phyloP scores from a whole-genome alignment of 2,888 invertebrate genomes.

The Bombylius major region DNA sequence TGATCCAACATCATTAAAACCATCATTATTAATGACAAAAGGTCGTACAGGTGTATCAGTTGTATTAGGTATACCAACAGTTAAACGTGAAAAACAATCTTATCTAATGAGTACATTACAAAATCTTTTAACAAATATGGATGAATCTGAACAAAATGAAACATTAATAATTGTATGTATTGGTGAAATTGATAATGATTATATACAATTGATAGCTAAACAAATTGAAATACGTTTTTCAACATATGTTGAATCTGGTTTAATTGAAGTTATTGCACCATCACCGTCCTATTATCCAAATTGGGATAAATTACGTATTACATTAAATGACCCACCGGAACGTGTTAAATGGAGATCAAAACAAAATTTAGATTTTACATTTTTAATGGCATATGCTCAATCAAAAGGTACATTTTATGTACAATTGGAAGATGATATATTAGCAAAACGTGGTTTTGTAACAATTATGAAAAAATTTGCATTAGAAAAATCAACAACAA shows the following conservation, averaged over 20 bases:
- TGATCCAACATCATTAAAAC: conserved; percentile 61
- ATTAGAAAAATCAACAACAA: conserved; percentile 55
- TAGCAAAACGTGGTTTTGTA: conserved; percentile 74
- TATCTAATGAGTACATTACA: conserved; percentile 77
- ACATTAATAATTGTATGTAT: conserved; percentile 75
- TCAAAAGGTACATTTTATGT: conserved; percentile 79
- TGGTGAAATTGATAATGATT: conserved; percentile 72
- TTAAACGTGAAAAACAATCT: conserved; percentile 73
- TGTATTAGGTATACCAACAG: conserved; percentile 77
- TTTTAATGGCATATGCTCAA: conserved; percentile 87
- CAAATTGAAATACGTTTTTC: conserved; percentile 68
- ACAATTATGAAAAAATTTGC: conserved; percentile 76
- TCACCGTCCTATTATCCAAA: conserved; percentile 79
- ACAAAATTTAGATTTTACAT: conserved; percentile 88
- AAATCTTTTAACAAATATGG: conserved; percentile 71
- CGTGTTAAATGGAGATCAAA: conserved; percentile 86
- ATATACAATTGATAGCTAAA: conserved; percentile 59
- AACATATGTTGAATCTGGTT: conserved; percentile 57
- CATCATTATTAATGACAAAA: conserved; percentile 64
- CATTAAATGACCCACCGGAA: conserved; percentile 74
- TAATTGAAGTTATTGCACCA: conserved; percentile 83
- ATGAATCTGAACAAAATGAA: conserved; percentile 55
- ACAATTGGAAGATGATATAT: conserved; percentile 87
- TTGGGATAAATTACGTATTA: conserved; percentile 58
- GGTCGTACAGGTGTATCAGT: conserved; percentile 64